phyloP scores from a whole-genome alignment of 2,113 vertebrate genomes.

The Myotis lucifugus region DNA sequence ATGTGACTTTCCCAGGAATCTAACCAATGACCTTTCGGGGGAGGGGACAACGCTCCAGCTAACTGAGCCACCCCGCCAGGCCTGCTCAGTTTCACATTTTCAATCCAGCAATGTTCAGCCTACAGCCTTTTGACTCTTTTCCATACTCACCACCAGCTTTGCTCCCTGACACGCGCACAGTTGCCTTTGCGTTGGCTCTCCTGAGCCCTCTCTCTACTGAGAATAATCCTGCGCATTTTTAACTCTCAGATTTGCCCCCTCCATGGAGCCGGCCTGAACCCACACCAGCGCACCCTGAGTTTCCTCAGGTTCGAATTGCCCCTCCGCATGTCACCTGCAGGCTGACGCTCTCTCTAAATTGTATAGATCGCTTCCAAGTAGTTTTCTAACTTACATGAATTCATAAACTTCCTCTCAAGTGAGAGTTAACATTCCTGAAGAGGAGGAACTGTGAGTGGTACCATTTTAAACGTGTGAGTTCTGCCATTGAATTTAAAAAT shows the following conservation, averaged over 20 bases:
- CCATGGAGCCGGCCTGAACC: not conserved
- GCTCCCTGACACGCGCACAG: fast-evolving
- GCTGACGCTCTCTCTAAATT: not conserved
- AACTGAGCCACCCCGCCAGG: not conserved
- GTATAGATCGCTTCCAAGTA: slow-evolving; percentile 69
- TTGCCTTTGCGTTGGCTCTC: not conserved
- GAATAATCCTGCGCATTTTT: not conserved
- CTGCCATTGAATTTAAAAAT: slow-evolving; percentile 78
- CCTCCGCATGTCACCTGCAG: not conserved
- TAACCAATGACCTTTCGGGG: not conserved
- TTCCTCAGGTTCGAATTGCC: not conserved
- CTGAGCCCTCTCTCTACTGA: not conserved
- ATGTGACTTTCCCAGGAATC: not conserved
- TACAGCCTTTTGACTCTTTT: not conserved
- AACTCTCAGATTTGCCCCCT: not conserved
- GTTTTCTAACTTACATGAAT: slow-evolving; percentile 71
- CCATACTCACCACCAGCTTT: too few relatives aligned
- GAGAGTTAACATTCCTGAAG: slow-evolving; percentile 73
- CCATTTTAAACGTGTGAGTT: slow-evolving; percentile 77
- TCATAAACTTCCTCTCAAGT: slow-evolving; percentile 67
- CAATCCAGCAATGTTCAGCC: fast-evolving
- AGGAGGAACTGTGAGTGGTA: slow-evolving; percentile 73
- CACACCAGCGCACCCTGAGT: not conserved
- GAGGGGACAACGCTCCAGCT: not conserved
- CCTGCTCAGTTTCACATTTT: not conserved